Evolutionary conservation across 1,140 invertebrate genomes (phyloP).

Genomic region (honey bee (Apis mellifera)): DNA sequence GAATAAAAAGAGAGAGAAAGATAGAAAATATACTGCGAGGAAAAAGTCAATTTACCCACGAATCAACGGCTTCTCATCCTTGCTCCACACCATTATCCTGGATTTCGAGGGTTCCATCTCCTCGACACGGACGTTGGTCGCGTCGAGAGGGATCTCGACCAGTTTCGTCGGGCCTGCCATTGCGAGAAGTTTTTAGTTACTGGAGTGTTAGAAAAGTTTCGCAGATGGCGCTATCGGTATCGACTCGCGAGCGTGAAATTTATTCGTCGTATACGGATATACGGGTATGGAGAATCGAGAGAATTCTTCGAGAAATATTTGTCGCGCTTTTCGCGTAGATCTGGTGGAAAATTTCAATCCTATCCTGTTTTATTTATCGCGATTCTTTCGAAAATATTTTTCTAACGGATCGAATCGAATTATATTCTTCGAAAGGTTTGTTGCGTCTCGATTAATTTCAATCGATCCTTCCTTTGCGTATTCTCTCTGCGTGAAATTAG

Average conservation of each 20-base stretch:
- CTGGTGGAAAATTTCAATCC: slow-evolving; percentile 41
- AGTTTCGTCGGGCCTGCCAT: slow-evolving; percentile 80
- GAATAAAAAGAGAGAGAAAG: neutral
- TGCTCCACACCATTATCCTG: slow-evolving; percentile 80
- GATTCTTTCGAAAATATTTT: neutral
- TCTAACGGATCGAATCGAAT: neutral
- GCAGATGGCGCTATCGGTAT: slow-evolving; percentile 2
- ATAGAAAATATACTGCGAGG: neutral
- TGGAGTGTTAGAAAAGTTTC: slow-evolving; percentile 46
- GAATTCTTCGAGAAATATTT: slow-evolving; percentile 24
- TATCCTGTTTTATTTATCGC: slow-evolving; percentile 16
- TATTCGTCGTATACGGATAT: slow-evolving; percentile 3
- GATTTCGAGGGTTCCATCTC: slow-evolving; percentile 82
- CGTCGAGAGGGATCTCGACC: slow-evolving; percentile 80
- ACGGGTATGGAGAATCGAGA: neutral
- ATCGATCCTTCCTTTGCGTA: neutral
- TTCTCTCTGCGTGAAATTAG: no score
- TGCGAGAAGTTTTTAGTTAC: slow-evolving; percentile 25
- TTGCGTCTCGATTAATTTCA: neutral
- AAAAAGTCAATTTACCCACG: slow-evolving; percentile 64
- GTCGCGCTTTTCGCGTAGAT: slow-evolving; percentile 12
- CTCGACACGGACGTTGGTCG: slow-evolving; percentile 83
- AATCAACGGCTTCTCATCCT: slow-evolving; percentile 72
- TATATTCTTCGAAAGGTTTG: neutral
- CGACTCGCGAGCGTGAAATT: slow-evolving; percentile 23